These are phyloP conservation scores for Acanthosepion pharaonis DNA, from an alignment of 2,888 invertebrate genomes.

Conservation along the genomic window DNA sequence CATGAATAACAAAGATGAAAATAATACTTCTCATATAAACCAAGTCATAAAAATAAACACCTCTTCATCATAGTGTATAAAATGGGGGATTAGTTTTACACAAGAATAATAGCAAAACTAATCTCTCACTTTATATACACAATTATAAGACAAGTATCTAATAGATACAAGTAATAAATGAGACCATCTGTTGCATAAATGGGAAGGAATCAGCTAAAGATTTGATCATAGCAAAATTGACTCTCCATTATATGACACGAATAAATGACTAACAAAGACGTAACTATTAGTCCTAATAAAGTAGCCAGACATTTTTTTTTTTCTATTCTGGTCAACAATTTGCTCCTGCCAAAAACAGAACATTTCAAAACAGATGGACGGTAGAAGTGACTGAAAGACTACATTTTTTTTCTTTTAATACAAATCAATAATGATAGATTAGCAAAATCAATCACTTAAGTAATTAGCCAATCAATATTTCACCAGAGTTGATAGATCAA, in stretches of 20 bases:
- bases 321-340: neutral
- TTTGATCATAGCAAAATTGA: neutral
- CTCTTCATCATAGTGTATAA: neutral
- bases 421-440: neutral
- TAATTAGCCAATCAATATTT: neutral
- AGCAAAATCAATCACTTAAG: constrained; percentile 4
- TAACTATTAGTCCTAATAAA: neutral
- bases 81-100: neutral
- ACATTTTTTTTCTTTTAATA: neutral
- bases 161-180: neutral
- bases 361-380: neutral
- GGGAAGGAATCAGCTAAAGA: neutral
- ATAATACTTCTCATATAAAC: neutral
- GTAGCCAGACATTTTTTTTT: neutral
- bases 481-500: neutral
- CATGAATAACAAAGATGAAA: neutral
- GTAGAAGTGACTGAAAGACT: constrained; percentile 11
- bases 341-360: neutral
- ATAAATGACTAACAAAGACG: neutral
- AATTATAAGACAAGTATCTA: neutral
- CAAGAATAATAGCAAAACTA: no score
- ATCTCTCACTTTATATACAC: neutral
- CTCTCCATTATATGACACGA: neutral
- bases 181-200: neutral
- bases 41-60: neutral